phyloP scores from a whole-genome alignment of 2,113 vertebrate species.

The Rostratula benghalensis region DNA sequence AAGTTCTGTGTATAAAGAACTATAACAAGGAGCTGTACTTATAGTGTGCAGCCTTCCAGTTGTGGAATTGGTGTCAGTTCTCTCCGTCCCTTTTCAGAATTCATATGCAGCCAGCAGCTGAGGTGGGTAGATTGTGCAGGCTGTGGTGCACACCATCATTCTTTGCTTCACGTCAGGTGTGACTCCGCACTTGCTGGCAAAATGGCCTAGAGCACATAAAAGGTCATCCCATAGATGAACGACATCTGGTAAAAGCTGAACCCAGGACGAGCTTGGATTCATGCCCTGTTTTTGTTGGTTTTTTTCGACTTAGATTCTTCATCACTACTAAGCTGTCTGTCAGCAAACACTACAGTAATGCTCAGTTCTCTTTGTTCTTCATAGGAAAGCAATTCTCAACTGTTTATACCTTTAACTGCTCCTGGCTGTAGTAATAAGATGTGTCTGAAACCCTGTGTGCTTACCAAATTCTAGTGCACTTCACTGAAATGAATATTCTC shows the following conservation, averaged over 20 bases:
- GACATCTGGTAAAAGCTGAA: not conserved
- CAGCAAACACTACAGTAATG: not conserved
- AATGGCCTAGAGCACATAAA: not conserved
- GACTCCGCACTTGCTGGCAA: not conserved
- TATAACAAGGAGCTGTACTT: not conserved
- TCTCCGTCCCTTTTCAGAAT: not conserved
- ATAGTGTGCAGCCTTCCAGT: not conserved
- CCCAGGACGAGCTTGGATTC: not conserved
- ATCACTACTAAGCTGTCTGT: not conserved
- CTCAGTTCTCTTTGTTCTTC: not conserved
- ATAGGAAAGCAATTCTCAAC: not conserved
- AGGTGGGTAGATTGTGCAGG: not conserved
- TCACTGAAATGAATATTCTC: not conserved
- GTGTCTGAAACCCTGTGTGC: not conserved
- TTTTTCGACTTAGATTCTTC: not conserved
- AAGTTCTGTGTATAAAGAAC: not conserved
- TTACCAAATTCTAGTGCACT: not conserved
- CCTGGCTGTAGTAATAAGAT: not conserved
- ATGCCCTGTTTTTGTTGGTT: not conserved
- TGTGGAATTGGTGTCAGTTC: rapidly evolving
- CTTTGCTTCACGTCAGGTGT: not conserved
- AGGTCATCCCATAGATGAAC: not conserved
- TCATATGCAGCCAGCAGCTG: not conserved
- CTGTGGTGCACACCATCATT: not conserved
- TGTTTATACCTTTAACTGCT: not conserved